Conservation (phyloP, 2,113 vertebrate species). For the Anoplopoma fimbria region DNA sequence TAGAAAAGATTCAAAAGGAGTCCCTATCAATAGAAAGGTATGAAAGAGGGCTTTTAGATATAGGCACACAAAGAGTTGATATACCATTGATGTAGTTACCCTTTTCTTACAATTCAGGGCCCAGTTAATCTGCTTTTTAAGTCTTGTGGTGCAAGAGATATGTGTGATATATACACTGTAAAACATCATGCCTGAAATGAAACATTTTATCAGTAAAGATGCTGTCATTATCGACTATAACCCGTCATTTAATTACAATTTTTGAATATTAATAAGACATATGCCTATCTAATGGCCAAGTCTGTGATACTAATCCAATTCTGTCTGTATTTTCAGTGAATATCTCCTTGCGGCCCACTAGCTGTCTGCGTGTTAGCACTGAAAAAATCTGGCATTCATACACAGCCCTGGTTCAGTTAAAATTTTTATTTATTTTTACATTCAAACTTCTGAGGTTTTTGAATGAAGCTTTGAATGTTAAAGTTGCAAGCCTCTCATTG, state of each 20-base stretch:
- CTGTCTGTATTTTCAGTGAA: neutral
- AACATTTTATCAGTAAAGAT: neutral
- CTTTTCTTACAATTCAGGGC: conserved; percentile 10
- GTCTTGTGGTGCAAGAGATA: neutral
- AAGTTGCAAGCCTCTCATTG: too few relatives aligned
- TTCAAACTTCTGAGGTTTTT: too few relatives aligned
- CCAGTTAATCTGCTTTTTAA: neutral
- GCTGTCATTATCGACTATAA: too few relatives aligned
- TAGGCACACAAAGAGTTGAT: conserved; percentile 7
- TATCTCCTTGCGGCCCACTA: neutral
- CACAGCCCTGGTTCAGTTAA: too few relatives aligned
- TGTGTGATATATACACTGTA: neutral
- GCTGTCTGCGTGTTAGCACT: neutral
- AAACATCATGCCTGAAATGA: neutral
- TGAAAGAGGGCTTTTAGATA: conserved; percentile 20
- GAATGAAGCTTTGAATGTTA: too few relatives aligned
- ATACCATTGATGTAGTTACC: neutral
- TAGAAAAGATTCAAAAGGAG: conserved; percentile 24
- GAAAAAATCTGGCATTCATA: neutral
- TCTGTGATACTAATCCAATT: too few relatives aligned
- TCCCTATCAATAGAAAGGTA: conserved; percentile 27
- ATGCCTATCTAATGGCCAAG: too few relatives aligned
- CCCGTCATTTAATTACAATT: too few relatives aligned
- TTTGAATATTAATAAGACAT: too few relatives aligned
- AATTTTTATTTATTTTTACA: too few relatives aligned